phyloP scores from a whole-genome alignment of 1,140 invertebrate genomes.

The Hycleus phaleratus region DNA sequence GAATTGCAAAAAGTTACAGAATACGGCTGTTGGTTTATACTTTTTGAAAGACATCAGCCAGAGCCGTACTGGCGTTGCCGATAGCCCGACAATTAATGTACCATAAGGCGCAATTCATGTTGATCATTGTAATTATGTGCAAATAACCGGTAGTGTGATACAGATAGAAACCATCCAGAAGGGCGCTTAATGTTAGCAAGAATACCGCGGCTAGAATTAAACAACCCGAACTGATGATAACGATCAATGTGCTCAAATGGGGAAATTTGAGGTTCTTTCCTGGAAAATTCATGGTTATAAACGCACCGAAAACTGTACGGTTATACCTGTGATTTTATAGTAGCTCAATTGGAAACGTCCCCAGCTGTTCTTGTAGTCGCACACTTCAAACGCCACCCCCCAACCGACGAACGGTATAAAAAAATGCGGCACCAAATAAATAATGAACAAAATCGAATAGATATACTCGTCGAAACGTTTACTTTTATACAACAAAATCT shows the following conservation, averaged over 20 bases:
- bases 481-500: constrained; percentile 46
- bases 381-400: constrained; percentile 54
- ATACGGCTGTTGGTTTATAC: constrained; percentile 13
- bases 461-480: constrained; percentile 56
- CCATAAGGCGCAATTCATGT: constrained; percentile 57
- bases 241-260: constrained; percentile 47
- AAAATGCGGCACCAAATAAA: constrained; percentile 55
- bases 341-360: constrained; percentile 43
- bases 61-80: constrained; percentile 44
- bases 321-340: constrained; percentile 39
- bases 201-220: constrained; percentile 49
- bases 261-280: constrained; percentile 51
- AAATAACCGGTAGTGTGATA: constrained; percentile 52
- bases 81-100: constrained; percentile 56
- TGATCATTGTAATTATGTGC: constrained; percentile 57
- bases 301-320: neutral
- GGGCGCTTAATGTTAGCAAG: constrained; percentile 46
- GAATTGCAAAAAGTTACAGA: no score
- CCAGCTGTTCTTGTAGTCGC: constrained; percentile 56
- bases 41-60: constrained; percentile 37
- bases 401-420: constrained; percentile 57
- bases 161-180: constrained; percentile 52
- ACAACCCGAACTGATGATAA: constrained; percentile 51
- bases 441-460: constrained; percentile 52
- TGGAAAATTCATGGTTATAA: constrained; percentile 9